Base-by-base conservation (phyloP, 1,140 invertebrate genomes). In the Radopholus similis region DNA sequence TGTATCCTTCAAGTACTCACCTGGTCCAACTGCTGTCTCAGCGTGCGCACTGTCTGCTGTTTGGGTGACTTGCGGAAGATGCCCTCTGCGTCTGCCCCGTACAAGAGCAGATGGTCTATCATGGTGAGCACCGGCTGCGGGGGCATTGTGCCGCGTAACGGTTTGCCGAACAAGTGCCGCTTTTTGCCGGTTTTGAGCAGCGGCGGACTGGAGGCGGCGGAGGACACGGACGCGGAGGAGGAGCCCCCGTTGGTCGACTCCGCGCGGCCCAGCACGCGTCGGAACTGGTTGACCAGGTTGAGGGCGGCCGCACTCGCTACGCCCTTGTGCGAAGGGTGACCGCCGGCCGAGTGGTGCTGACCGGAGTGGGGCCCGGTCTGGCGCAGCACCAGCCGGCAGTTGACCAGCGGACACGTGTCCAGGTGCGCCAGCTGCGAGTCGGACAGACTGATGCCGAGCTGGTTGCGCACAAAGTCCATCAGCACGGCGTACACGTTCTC, bases 11-110 rank as follows among this genome's bases (percentile, higher is more conserved):
- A 1, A 1, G 23, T 8, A 38, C 15, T 11, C 1, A 62, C 59
- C 40, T 47, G 18, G 64, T 75, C 73, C 28, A 75, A 57, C 32
- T 74, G 73, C 4, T 35, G 42, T 28, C 66, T 60, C 30, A 75
- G 51, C 8, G 53, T 32, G 13, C 75, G 28, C 4, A 75, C 74
- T 23, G 76, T 75, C 4, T 60, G 56, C 28, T 68, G 69, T 55
- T 75, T 75, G 11, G 73, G 75, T 4, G 75, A 77, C 54, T 75
- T 75, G n/a, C 73, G 54, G 32, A 75, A 78, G 55, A 75, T 78
- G 5, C 73, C 73, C 30, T 75, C 73, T 26, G 65, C 56, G 32
- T 77, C 54, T 18, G 54, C 32, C 26, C 70, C 75, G 66, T 75
- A 56, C 28, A 77, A 58, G 21, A 63, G 44, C 35, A 75, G 40